These are phyloP conservation scores for Cryptoblepharus egeriae DNA, from an alignment of 2,797 vertebrate species.

Conservation along the genomic window DNA sequence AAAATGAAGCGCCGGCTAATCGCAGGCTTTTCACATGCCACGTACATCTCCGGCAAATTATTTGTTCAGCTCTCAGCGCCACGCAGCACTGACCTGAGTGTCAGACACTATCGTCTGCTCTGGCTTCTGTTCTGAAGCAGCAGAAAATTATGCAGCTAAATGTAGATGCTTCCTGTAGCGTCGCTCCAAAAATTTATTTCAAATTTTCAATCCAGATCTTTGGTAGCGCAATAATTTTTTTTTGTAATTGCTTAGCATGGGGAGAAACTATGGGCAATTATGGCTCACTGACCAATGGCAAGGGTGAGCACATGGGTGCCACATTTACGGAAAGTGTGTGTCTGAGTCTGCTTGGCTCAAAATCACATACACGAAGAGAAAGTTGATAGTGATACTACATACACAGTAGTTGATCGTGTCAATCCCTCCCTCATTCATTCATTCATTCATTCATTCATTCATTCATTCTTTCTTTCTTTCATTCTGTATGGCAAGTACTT, in stretches of 20 bases:
- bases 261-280: neutral
- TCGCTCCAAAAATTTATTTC: neutral
- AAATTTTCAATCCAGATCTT: neutral
- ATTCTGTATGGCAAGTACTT: neutral
- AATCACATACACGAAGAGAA: too few relatives aligned
- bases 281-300: too few relatives aligned
- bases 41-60: neutral
- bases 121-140: neutral
- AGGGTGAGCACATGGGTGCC: too few relatives aligned
- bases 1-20: neutral
- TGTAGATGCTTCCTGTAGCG: neutral
- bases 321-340: too few relatives aligned
- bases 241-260: neutral
- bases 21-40: constrained; percentile 19
- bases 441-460: too few relatives aligned
- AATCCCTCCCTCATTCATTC: too few relatives aligned
- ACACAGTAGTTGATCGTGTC: too few relatives aligned
- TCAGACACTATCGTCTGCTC: neutral
- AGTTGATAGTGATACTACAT: too few relatives aligned
- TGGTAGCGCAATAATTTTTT: neutral
- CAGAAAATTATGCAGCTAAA: neutral
- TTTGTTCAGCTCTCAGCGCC: constrained; percentile 12
- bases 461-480: too few relatives aligned
- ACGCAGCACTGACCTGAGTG: constrained; percentile 21
- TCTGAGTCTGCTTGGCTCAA: too few relatives aligned